Evolutionary conservation across 2,888 invertebrate genomes (phyloP), one percentile per base, ranked within the genome.

Genomic region (Rotaria socialis): DNA sequence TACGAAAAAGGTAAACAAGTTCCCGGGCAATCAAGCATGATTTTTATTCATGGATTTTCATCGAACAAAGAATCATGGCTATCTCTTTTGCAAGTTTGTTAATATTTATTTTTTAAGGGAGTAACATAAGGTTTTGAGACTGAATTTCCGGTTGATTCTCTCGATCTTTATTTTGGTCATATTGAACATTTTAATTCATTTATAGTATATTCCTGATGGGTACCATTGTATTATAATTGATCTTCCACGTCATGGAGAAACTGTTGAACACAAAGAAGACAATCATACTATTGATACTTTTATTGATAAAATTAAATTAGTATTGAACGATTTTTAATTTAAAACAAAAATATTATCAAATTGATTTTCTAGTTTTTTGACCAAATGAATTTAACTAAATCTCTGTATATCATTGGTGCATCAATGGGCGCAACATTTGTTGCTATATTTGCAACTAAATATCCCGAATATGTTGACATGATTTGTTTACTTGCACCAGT

Each of bases 361-460:
- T 85, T 58, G 86, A 27, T 10, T 43, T 87, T 88, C 47, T 88
- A 90, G 90, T 88, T 89, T 87, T 67, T 90, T 35, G 86, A 88
- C 19, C 84, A 88, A 35, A 74, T 89, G n/a, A 88, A 88, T 22
- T 86, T 90, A 27, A 88, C 88, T 24, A 87, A 88, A 10, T 88
- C 89, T 19, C 87, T 89, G 74, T 90, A 90, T 85, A 85, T 90
- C 19, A 88, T 89, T 22, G 90, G 90, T 11, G 88, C 89, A 87
- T 90, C 90, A 74, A 89, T 93, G 89, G 94, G 94, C 2, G 93
- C 92, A 2, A 92, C 89, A 19, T 88, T 91, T 35, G 90, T 89
- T 0, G 89, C 90, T 7, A 87, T 90, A 47, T 91, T 90, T 88
- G 89, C 91, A 35, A 89, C 89, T 4, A 88, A 89, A 22, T 91